A percentile compares a stretch with the other conserved stretches of the same genome.
Conservation (phyloP, 2,797 vertebrate genomes). For the Ctenochaetus hawaiiensis region DNA sequence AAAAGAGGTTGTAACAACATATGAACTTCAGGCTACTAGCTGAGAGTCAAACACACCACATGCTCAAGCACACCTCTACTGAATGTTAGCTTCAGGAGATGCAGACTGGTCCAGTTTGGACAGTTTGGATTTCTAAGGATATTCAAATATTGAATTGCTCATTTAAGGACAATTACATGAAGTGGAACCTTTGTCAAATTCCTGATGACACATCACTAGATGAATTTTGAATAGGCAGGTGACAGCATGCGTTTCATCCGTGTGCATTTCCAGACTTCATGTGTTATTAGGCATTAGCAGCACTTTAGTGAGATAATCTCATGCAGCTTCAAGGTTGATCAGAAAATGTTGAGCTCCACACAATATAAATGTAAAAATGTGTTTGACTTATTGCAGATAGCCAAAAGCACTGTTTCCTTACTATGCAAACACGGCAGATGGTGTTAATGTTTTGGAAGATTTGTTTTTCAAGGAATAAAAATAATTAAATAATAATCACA, state of each 20-base stretch:
- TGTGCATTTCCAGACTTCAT: neutral
- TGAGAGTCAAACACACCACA: neutral
- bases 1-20: neutral
- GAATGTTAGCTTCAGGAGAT: neutral
- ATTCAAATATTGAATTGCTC: neutral
- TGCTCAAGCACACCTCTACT: neutral
- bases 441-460: neutral
- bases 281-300: neutral
- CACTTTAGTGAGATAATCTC: neutral
- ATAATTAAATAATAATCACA: no score
- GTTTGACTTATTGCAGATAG: neutral
- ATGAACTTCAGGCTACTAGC: neutral
- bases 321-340: conserved; percentile 1
- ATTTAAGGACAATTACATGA: neutral
- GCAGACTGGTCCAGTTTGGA: neutral
- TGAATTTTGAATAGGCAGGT: neutral
- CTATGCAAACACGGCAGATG: neutral
- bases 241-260: neutral
- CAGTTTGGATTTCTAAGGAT: neutral
- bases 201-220: neutral
- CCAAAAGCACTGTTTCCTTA: neutral
- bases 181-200: neutral
- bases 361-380: neutral
- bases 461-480: no score
- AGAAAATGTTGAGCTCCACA: neutral